Percentiles rank a stretch among this genome's conserved stretches.
phyloP scores from a whole-genome alignment of 1,140 invertebrate species.

The Stegodyphus mimosarum region DNA sequence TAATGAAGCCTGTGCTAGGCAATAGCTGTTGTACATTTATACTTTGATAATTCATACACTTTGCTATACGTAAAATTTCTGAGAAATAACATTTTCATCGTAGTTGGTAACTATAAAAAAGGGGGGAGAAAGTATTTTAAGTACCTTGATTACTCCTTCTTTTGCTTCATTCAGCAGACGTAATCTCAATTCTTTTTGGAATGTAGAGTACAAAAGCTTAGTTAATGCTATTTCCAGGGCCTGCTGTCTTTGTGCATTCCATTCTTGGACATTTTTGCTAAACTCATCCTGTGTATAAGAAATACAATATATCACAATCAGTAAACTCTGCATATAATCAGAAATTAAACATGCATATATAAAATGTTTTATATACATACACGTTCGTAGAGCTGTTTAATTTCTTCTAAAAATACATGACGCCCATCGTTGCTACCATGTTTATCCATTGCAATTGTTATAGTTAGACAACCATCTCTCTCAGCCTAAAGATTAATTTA shows the following conservation, averaged over 20 bases:
- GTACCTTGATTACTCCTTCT: conserved; percentile 81
- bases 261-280: conserved; percentile 93
- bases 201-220: conserved; percentile 88
- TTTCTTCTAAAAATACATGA: conserved; percentile 85
- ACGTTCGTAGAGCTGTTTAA: conserved; percentile 88
- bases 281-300: conserved; percentile 84
- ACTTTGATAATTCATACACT: too few species aligned
- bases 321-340: not conserved
- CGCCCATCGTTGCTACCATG: conserved; percentile 78
- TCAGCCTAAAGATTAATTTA: conserved; percentile 54
- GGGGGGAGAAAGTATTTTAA: not conserved
- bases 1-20: too few species aligned
- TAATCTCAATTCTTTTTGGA: conserved; percentile 86
- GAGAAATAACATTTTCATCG: too few species aligned
- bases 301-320: not conserved
- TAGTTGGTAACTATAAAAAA: too few species aligned
- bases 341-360: not conserved
- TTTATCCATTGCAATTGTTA: conserved; percentile 67
- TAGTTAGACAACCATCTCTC: conserved; percentile 61
- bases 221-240: conserved; percentile 89
- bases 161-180: conserved; percentile 88
- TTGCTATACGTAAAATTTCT: too few species aligned
- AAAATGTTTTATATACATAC: conserved; percentile 66
- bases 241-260: conserved; percentile 90
- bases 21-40: too few species aligned